Conservation (phyloP, 2,888 invertebrate genomes). For the Perdita meconis region DNA sequence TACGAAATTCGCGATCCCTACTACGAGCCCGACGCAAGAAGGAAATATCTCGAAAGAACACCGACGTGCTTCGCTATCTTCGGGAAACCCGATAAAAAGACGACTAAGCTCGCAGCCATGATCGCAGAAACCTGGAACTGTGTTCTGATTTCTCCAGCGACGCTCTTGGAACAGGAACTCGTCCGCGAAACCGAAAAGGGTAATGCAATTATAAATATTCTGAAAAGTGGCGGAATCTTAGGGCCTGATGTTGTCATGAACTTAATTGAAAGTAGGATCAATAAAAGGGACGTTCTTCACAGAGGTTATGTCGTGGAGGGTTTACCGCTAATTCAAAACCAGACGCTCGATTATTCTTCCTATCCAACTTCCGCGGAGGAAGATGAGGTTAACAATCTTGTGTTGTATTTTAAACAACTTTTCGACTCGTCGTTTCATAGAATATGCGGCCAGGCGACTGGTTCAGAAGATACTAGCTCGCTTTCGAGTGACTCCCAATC, state of each 20-base stretch:
- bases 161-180: conserved; percentile 86
- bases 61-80: conserved; percentile 87
- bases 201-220: conserved; percentile 86
- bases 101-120: conserved; percentile 85
- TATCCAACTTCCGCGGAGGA: conserved; percentile 22
- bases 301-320: conserved; percentile 89
- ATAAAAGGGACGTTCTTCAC: conserved; percentile 85
- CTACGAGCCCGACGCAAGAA: conserved; percentile 86
- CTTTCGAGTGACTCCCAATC: background rate
- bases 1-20: conserved; percentile 82
- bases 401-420: background rate
- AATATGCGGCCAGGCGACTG: background rate
- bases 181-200: conserved; percentile 86
- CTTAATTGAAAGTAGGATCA: conserved; percentile 85
- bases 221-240: conserved; percentile 85
- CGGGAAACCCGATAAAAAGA: conserved; percentile 87
- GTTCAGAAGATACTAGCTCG: background rate
- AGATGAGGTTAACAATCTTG: background rate
- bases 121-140: conserved; percentile 86
- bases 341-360: conserved; percentile 73
- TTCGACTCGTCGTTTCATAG: conserved; percentile 3
- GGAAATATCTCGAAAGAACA: conserved; percentile 84
- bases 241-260: conserved; percentile 85
- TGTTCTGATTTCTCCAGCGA: conserved; percentile 86
- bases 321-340: conserved; percentile 87